Conservation (phyloP, 2,797 vertebrate genomes). For the Pagetopsis macropterus region DNA sequence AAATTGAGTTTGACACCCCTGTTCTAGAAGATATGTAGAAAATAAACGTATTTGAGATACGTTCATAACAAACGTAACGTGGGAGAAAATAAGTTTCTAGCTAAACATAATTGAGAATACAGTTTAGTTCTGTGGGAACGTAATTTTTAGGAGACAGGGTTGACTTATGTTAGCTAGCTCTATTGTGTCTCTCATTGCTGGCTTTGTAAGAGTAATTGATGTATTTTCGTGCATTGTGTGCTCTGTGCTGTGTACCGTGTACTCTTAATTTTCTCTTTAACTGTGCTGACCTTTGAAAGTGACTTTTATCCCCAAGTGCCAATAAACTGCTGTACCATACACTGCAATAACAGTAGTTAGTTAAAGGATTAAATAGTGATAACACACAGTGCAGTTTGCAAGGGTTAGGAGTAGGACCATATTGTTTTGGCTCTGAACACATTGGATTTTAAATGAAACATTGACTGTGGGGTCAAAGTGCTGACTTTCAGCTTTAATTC, state of each 20-base stretch:
- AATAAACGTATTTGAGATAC: no score
- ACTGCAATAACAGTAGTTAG: constrained; percentile 13
- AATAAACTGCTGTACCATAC: constrained; percentile 21
- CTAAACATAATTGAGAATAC: no score
- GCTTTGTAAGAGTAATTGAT: constrained; percentile 20
- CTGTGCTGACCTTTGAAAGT: constrained; percentile 45
- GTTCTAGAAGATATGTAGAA: no score
- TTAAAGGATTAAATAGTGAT: constrained; percentile 20
- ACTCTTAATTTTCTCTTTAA: constrained; percentile 35
- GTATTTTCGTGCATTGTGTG: constrained; percentile 4
- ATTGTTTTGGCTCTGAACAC: constrained; percentile 23
- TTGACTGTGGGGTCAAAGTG: constrained; percentile 18
- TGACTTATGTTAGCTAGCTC: neutral
- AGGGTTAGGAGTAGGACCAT: no score
- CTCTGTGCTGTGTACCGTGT: constrained; percentile 2
- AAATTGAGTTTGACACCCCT: no score
- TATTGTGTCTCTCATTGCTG: constrained; percentile 1
- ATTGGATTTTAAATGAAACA: constrained; percentile 25
- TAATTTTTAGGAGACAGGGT: no score
- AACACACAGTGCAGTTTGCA: constrained; percentile 1
- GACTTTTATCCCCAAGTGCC: constrained; percentile 30
- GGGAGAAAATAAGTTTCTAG: no score
- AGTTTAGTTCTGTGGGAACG: no score
- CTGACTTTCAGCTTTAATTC: constrained; percentile 37
- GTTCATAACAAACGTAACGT: no score